Conservation (phyloP, 2,797 vertebrate species). For the Taeniopygia guttata region DNA sequence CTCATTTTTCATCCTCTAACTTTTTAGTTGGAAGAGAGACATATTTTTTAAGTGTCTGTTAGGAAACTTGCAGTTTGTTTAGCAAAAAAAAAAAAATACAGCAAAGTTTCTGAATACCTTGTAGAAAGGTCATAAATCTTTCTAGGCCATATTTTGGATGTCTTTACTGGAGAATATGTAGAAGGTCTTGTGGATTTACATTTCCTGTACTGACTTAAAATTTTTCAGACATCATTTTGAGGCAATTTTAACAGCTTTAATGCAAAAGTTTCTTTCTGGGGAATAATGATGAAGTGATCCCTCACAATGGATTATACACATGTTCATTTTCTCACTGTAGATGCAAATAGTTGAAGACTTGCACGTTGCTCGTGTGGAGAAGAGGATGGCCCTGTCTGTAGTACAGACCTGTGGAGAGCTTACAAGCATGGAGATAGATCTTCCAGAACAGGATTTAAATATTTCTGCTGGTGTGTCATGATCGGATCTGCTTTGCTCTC, state of each 20-base stretch:
- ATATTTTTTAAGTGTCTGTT: not conserved
- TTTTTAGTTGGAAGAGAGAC: not conserved
- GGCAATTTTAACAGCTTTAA: not conserved
- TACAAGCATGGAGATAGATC: slow-evolving; percentile 90
- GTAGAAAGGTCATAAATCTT: not conserved
- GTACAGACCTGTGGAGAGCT: slow-evolving; percentile 84
- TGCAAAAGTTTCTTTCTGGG: rapidly evolving
- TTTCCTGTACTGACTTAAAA: not conserved
- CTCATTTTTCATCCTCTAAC: not conserved
- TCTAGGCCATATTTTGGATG: not conserved
- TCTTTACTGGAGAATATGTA: not conserved
- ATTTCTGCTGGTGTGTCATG: slow-evolving; percentile 56
- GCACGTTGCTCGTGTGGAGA: slow-evolving; percentile 83
- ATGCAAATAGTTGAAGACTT: slow-evolving; percentile 87
- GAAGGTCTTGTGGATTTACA: not conserved
- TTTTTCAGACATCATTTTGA: not conserved
- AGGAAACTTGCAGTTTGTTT: not conserved
- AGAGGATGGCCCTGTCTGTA: slow-evolving; percentile 78
- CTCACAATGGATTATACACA: not conserved
- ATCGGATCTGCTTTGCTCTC: not conserved
- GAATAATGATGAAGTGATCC: not conserved
- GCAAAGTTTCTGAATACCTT: not conserved
- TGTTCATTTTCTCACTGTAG: slow-evolving; percentile 56
- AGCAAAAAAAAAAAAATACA: not conserved
- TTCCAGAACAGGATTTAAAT: slow-evolving; percentile 72